Evolutionary conservation across 2,888 invertebrate genomes (phyloP), one percentile per base, ranked within the genome.

Genomic region (Isoperla grammatica): DNA sequence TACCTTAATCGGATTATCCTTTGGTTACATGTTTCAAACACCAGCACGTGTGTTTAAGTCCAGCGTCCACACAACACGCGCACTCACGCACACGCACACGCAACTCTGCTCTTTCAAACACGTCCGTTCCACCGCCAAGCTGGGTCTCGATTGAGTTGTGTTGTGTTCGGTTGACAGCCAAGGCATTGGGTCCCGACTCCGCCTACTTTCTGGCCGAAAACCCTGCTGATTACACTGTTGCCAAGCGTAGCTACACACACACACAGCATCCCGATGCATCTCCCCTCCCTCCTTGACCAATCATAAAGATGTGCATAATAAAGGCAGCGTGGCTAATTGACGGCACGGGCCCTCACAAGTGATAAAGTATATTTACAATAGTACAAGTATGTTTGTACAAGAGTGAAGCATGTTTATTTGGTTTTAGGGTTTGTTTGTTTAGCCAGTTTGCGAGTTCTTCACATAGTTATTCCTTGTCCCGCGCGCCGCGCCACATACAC

Each of bases 111-210:
- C 20, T 13, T 11, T 11, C 48, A 12, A 45, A 45, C 53, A 53
- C 53, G 53, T 37, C 53, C 19, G 2, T 5, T 6, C 53, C 15
- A 22, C 17, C 20, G 19, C 13, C 53, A 1, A 2, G 37, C 39
- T 20, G 53, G 12, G 4, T 3, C 53, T 53, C 53, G 53, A 61
- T 61, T 61, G 58, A 61, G 61, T 61, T 61, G 61, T 61, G 60
- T 54, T 45, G 57, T 35, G n/a, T 13, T 37, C 39, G 57, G 50
- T n/a, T 61, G 61, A 61, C 61, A 61, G 61, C 46, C 46, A 46
- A 53, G 43, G 40, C 53, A 42, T 13, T 29, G 20, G 20, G 17
- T 42, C 59, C 17, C 20, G 29, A 37, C 59, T 29, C 53, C 54
- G n/a, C 15, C 54, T 40, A 20, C 49, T 53, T 56, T 29, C 60